Conservation (phyloP, 2,888 invertebrate species). For the Dryobotodes eremita region DNA sequence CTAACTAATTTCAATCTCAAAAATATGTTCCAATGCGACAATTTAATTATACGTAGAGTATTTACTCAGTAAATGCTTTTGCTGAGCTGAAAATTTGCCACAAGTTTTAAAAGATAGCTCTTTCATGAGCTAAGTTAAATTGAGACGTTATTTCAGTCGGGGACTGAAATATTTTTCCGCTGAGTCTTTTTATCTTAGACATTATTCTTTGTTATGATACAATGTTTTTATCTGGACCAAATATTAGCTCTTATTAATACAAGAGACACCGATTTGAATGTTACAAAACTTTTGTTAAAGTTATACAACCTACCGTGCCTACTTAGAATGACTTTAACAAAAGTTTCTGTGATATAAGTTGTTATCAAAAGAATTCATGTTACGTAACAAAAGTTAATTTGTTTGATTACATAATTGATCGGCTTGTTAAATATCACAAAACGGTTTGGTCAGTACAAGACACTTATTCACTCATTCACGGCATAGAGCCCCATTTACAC, state of each 20-base stretch:
- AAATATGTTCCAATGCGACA: slow-evolving; percentile 24
- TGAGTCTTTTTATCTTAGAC: slow-evolving; percentile 6
- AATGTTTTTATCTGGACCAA: slow-evolving; percentile 2
- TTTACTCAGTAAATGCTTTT: slow-evolving; percentile 21
- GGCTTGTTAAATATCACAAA: neutral
- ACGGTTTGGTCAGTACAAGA: neutral
- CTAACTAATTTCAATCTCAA: neutral
- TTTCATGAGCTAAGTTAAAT: slow-evolving; percentile 47
- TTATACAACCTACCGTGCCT: neutral
- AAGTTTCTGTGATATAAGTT: neutral
- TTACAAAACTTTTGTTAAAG: neutral
- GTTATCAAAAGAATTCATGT: neutral
- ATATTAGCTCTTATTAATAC: neutral
- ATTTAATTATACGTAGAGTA: slow-evolving; percentile 31
- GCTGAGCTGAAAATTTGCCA: slow-evolving; percentile 23
- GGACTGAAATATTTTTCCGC: slow-evolving; percentile 15
- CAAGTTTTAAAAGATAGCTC: slow-evolving; percentile 33
- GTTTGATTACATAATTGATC: slow-evolving; percentile 5
- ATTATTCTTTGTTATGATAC: slow-evolving; percentile 28
- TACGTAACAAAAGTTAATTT: neutral
- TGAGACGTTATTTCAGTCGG: slow-evolving; percentile 30
- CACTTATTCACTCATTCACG: slow-evolving; percentile 1
- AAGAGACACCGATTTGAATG: neutral
- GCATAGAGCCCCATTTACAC: neutral
- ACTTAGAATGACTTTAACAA: neutral